Conservation (phyloP, 1,140 invertebrate genomes). For the Dendrolimus punctatus region DNA sequence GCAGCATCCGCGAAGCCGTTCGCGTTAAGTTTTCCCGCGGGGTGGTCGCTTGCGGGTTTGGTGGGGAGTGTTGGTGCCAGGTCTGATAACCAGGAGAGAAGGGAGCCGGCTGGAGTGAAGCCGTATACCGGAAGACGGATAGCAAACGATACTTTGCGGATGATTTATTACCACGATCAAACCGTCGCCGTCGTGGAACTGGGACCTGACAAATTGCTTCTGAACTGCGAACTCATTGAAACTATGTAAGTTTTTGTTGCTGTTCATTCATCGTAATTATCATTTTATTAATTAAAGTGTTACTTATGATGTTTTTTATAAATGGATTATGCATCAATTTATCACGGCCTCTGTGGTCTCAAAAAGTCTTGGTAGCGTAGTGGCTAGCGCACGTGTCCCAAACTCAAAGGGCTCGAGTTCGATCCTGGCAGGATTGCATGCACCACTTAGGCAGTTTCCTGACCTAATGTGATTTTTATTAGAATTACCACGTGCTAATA, state of each 20-base stretch:
- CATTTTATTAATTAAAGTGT: too few relatives aligned
- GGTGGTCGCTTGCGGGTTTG: slow-evolving; percentile 57
- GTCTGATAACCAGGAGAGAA: slow-evolving; percentile 33
- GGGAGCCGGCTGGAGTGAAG: slow-evolving; percentile 59
- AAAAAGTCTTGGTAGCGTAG: too few relatives aligned
- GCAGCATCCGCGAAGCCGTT: slow-evolving; percentile 66
- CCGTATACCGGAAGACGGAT: slow-evolving; percentile 75
- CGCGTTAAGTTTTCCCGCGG: slow-evolving; percentile 64
- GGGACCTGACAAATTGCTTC: slow-evolving; percentile 75
- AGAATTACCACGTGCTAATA: too few relatives aligned
- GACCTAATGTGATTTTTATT: too few relatives aligned
- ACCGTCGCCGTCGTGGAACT: slow-evolving; percentile 86
- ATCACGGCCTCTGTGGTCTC: too few relatives aligned
- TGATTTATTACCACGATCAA: slow-evolving; percentile 85
- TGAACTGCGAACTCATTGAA: slow-evolving; percentile 88
- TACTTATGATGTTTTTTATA: too few relatives aligned
- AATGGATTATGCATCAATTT: too few relatives aligned
- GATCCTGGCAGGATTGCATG: too few relatives aligned
- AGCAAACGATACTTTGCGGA: slow-evolving; percentile 75
- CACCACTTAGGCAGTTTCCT: too few relatives aligned
- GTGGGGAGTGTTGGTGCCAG: slow-evolving; percentile 46
- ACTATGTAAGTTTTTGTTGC: slow-evolving; percentile 76
- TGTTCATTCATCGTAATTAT: not conserved
- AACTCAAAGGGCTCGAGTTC: too few relatives aligned
- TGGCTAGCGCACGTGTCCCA: too few relatives aligned